Base-by-base conservation (phyloP, 2,888 invertebrate species). In the Dryadula phaetusa region DNA sequence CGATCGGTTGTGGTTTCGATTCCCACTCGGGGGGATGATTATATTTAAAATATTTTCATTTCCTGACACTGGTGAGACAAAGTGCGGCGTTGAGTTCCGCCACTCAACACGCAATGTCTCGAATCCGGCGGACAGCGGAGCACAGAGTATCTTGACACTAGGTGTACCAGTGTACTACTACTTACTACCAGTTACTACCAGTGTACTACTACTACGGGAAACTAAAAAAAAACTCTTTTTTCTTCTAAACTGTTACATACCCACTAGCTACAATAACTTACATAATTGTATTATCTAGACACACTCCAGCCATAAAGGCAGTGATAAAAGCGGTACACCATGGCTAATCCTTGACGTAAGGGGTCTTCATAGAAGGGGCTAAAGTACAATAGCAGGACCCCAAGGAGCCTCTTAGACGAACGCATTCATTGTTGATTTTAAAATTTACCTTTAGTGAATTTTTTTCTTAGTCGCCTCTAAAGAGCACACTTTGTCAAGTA, bases 351-450 rank as follows among this genome's bases (percentile, higher is more conserved):
- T 56, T 56, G 56, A 56, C 20, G 37, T 56, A n/a, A 4, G 25
- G 56, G n/a, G 56, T 10, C 56, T 56, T 56, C 37, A 40, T 16
- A 6, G n/a, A 16, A 40, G 56, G 10, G 40, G 22, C 22, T 46
- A 4, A 46, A 37, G 25, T 1, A 56, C 56, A 56, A 56, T 56
- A 16, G 16, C 22, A 40, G 37, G 22, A n/a, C 40, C 56, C 40
- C 56, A 40, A 16, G 25, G n/a, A 10, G 25, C n/a, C 40, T 40
- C 56, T 56, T 56, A 56, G 22, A 3, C 40, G 28, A 16, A 32
- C 52, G 16, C 56, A 56, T 56, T 56, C 56, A 56, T 56, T 56
- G 56, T 56, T 25, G 56, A 56, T 56, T 56, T 56, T 56, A 25
- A 56, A 56, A 40, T 56, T 40, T 56, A 2, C 40, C 40, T 40